Base-by-base conservation (phyloP, 2,888 invertebrate genomes). In the Eulithis testata region DNA sequence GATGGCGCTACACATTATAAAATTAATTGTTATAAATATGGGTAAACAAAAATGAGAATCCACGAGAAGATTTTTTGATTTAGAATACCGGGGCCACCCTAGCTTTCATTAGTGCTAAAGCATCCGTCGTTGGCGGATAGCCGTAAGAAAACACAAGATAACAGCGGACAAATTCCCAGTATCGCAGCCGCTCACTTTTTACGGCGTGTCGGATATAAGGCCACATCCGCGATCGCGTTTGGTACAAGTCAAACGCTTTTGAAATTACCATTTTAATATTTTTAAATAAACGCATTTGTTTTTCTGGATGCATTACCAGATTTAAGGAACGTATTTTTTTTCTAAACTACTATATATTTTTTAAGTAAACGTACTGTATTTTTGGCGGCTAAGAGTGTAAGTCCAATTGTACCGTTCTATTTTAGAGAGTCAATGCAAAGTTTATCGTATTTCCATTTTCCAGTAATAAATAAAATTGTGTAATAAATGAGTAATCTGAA, bases 141-240 rank as follows among this genome's bases (percentile, higher is more conserved):
- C 7, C 52, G 59, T 62, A 58, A 63, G 58, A 60, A 66, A 66
- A 79, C 78, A 67, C 47, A 75, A 72, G 55, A 65, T 65, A 60
- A 36, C 54, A 55, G 45, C 77, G 78, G 76, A 76, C 78, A 82
- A 83, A 79, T 82, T 79, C 71, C 72, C 73, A 76, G 73, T 80
- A 78, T 76, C 72, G 76, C 73, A 73, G 67, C 75, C 72, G 78
- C 71, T 78, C 77, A 76, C 83, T 86, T 83, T 88, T 88, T 86
- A 88, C 78, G 82, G 80, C 78, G 76, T 76, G 78, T 74, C 84
- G 86, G 87, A 87, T 85, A 88, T 88, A 88, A 86, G 85, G 83
- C 83, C 76, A 81, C 81, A 85, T 84, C 83, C 83, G 80, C 54
- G 65, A 54, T 51, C 54, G 2, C 59, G 66, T 51, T 60, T 69